Evolutionary conservation across 2,113 vertebrate genomes (phyloP).

Genomic region (Cettia cetti): DNA sequence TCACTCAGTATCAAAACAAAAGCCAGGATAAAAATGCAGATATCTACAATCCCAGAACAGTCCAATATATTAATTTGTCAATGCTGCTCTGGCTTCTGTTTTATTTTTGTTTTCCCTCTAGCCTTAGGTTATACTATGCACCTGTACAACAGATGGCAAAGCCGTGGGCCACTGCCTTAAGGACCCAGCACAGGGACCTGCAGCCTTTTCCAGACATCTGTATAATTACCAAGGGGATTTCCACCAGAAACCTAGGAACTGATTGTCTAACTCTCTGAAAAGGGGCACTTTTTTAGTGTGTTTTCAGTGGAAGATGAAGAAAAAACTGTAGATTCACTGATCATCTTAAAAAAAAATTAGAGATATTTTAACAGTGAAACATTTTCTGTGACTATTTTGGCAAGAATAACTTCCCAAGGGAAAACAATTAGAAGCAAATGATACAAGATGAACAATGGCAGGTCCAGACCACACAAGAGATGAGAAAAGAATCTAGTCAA

Average conservation of each 20-base stretch:
- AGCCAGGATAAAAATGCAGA: not conserved
- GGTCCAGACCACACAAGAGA: not conserved
- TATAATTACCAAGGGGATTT: not conserved
- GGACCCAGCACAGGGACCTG: not conserved
- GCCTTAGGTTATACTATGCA: not conserved
- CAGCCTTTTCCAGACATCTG: not conserved
- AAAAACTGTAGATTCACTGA: not conserved
- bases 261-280: not conserved
- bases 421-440: not conserved
- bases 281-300: not conserved
- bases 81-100: not conserved
- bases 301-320: not conserved
- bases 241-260: not conserved
- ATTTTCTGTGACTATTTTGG: not conserved
- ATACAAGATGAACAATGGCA: not conserved
- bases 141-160: not conserved
- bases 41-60: not conserved
- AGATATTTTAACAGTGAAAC: not conserved
- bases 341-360: not conserved
- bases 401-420: not conserved
- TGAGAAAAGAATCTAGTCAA: not conserved
- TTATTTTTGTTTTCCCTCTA: not conserved
- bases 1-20: not conserved
- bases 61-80: not conserved
- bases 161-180: not conserved